Evolutionary conservation across 2,888 invertebrate genomes (phyloP).

Genomic region (Diploptera punctata): DNA sequence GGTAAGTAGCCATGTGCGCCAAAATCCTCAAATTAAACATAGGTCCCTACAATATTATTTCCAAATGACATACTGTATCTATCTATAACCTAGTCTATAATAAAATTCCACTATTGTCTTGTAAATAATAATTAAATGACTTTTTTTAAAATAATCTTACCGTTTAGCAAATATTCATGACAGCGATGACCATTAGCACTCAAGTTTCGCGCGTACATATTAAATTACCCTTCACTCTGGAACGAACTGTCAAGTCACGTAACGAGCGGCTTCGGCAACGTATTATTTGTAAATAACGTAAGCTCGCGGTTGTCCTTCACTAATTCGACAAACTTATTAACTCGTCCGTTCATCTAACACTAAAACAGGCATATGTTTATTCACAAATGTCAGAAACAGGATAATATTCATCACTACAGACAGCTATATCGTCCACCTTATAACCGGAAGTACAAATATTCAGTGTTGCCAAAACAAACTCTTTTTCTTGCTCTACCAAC

Average conservation of each 20-base stretch:
- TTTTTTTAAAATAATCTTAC: too few relatives aligned
- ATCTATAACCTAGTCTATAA: too few relatives aligned
- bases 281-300: background rate
- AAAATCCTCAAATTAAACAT: too few relatives aligned
- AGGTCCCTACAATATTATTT: too few relatives aligned
- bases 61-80: too few relatives aligned
- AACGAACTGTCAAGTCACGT: background rate
- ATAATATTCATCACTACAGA: background rate
- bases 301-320: background rate
- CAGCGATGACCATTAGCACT: background rate
- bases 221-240: constrained; percentile 9
- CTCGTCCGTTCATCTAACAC: background rate
- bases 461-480: background rate
- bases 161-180: too few relatives aligned
- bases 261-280: background rate
- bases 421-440: background rate
- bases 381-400: constrained; percentile 12
- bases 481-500: background rate
- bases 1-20: too few relatives aligned
- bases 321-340: background rate
- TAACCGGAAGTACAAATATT: background rate
- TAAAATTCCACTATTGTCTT: too few relatives aligned
- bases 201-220: constrained; percentile 15
- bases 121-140: too few relatives aligned
- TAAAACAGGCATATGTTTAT: constrained; percentile 7